Evolutionary conservation across 2,113 vertebrate genomes (phyloP).

Genomic region (Numenius arquata): DNA sequence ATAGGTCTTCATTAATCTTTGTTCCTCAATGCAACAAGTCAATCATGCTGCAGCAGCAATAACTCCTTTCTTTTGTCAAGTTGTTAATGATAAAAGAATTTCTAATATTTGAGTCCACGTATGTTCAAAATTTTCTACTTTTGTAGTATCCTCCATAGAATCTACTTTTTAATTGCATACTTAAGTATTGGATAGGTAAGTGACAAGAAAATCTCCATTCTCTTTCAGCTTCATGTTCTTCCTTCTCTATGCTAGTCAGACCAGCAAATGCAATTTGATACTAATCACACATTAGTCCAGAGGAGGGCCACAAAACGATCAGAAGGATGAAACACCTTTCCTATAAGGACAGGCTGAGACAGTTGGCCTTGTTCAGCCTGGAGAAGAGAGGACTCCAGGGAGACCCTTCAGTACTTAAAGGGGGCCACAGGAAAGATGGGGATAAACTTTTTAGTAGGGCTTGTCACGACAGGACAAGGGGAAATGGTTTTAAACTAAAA

Average conservation of each 20-base stretch:
- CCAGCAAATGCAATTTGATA: neutral
- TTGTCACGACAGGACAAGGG: neutral
- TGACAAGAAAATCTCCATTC: neutral
- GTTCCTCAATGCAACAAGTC: neutral
- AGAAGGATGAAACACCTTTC: neutral
- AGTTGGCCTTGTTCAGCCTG: neutral
- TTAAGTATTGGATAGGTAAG: neutral
- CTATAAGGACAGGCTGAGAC: neutral
- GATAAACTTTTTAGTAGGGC: neutral
- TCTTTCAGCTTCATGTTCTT: neutral
- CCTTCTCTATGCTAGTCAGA: neutral
- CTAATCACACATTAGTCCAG: neutral
- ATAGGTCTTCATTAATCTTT: neutral
- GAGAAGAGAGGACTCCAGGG: neutral
- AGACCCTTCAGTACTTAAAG: neutral
- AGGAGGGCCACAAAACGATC: neutral
- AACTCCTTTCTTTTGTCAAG: neutral
- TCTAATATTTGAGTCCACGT: neutral
- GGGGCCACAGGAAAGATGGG: neutral
- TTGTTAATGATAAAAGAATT: neutral
- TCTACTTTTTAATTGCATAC: neutral
- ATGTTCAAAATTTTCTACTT: neutral
- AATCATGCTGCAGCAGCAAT: neutral
- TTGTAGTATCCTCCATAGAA: neutral
- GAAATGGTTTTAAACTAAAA: neutral